Percentiles rank a stretch among this genome's conserved stretches.
These are phyloP conservation scores for Alligator sinensis DNA, from an alignment of 2,113 vertebrate genomes.

Conservation along the genomic window DNA sequence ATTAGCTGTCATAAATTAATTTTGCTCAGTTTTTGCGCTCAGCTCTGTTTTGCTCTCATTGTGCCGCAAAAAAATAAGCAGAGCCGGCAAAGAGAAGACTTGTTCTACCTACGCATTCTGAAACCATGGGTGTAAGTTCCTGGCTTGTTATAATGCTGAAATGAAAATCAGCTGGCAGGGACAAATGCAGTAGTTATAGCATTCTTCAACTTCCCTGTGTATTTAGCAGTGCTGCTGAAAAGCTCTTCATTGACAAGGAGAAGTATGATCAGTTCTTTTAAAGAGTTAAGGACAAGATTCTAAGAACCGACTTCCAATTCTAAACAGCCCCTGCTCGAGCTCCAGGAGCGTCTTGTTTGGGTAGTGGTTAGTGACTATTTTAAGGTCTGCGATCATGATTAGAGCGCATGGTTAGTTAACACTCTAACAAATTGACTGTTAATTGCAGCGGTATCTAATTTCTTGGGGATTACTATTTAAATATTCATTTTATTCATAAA, in stretches of 20 bases:
- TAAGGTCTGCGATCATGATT: constrained; percentile 53
- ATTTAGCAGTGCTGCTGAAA: not conserved
- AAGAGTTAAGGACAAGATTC: not conserved
- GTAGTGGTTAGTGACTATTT: constrained; percentile 52
- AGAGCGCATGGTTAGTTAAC: constrained; percentile 62
- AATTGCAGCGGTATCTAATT: constrained; percentile 69
- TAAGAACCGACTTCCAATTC: not conserved
- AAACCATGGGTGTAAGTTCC: not conserved
- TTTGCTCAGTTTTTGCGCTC: not conserved
- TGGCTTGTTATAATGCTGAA: not conserved
- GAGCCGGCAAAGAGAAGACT: not conserved
- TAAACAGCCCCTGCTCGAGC: not conserved
- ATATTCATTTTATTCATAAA: constrained; percentile 76
- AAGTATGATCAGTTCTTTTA: not conserved
- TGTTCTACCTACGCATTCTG: not conserved
- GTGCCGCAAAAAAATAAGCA: not conserved
- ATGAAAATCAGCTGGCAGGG: not conserved
- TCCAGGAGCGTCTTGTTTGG: not conserved
- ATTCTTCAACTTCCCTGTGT: not conserved
- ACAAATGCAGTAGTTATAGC: not conserved
- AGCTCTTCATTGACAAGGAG: not conserved
- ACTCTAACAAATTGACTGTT: constrained; percentile 68
- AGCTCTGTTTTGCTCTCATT: not conserved
- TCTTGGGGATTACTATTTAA: constrained; percentile 67
- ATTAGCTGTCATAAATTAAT: not conserved